Conservation (phyloP, 2,888 invertebrate genomes). For the Meteorus colon region DNA sequence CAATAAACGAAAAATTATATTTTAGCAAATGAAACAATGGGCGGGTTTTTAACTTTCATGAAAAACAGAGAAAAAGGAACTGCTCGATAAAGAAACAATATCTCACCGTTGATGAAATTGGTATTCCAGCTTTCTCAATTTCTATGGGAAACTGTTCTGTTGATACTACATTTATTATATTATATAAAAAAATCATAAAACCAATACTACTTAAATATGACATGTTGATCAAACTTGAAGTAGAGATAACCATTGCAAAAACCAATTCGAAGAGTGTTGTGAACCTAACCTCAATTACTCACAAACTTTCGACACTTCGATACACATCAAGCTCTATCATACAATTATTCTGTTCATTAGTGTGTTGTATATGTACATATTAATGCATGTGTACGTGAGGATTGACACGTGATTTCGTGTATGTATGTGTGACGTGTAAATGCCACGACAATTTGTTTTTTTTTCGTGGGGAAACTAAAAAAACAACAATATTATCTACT, state of each 20-base stretch:
- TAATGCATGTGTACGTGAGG: too few species aligned
- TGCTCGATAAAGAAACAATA: not conserved
- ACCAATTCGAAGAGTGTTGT: not conserved
- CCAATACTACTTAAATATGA: slow-evolving; percentile 6
- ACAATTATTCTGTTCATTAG: too few species aligned
- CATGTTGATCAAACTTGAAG: not conserved
- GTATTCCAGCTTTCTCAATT: slow-evolving; percentile 23
- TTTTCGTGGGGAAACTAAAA: too few species aligned
- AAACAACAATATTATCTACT: too few species aligned
- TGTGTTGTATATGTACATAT: too few species aligned
- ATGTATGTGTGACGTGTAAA: too few species aligned
- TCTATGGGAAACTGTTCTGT: slow-evolving; percentile 31
- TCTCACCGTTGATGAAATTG: slow-evolving; percentile 25
- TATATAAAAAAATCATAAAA: slow-evolving; percentile 16
- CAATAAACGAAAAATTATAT: not conserved
- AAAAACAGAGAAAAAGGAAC: not conserved
- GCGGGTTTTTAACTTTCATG: not conserved
- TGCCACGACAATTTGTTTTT: too few species aligned
- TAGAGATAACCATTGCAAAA: not conserved
- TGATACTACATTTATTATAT: slow-evolving; percentile 15
- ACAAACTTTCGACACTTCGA: not conserved
- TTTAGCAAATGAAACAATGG: not conserved
- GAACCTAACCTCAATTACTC: slow-evolving; percentile 6
- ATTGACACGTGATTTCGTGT: too few species aligned
- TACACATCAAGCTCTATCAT: not conserved